phyloP scores from a whole-genome alignment of 2,797 vertebrate genomes.

The Siniperca scherzeri region DNA sequence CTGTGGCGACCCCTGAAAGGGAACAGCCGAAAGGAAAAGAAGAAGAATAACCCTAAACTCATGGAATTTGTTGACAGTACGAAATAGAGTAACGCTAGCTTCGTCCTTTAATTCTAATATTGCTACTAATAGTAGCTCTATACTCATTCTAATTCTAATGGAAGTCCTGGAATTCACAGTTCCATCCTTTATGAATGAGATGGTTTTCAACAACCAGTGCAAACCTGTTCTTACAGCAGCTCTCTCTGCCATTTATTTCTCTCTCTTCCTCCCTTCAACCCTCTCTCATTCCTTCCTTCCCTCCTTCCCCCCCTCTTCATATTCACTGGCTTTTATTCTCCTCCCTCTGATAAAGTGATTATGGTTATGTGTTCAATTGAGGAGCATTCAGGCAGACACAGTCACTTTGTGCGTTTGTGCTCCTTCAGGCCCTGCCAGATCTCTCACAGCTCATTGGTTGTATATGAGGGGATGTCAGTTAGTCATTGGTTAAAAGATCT shows the following conservation, averaged over 20 bases:
- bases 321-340: slow-evolving; percentile 70
- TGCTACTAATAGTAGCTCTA: too few relatives aligned
- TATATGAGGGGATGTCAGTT: slow-evolving; percentile 87
- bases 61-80: not conserved
- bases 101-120: not conserved
- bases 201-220: not conserved
- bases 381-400: slow-evolving; percentile 93
- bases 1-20: too few relatives aligned
- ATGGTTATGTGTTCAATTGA: slow-evolving; percentile 90
- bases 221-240: not conserved
- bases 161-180: too few relatives aligned
- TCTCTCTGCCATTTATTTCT: slow-evolving; percentile 70
- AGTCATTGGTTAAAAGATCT: slow-evolving; percentile 88
- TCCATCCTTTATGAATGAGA: not conserved
- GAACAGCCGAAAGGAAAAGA: too few relatives aligned
- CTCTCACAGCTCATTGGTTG: slow-evolving; percentile 91
- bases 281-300: slow-evolving; percentile 7
- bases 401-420: slow-evolving; percentile 44
- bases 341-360: slow-evolving; percentile 92
- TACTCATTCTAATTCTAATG: not conserved
- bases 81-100: not conserved
- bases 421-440: slow-evolving; percentile 33
- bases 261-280: slow-evolving; percentile 65
- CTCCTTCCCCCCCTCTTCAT: slow-evolving; percentile 33
- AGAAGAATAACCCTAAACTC: too few relatives aligned